These are phyloP conservation scores for Xylocopa sonorina DNA, from an alignment of 1,140 invertebrate genomes.

Conservation along the genomic window DNA sequence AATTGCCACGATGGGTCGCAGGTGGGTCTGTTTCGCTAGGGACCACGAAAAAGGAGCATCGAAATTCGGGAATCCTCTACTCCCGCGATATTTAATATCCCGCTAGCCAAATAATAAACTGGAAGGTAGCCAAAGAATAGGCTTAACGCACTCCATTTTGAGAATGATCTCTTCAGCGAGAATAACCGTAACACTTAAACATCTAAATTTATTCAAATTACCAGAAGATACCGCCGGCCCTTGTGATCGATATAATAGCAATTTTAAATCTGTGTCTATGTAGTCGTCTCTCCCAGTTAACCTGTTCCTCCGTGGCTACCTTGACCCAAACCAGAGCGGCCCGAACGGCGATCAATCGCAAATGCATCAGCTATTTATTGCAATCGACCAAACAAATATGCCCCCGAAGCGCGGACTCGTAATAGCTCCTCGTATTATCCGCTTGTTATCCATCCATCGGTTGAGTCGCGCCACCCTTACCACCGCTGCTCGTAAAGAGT, in stretches of 20 bases:
- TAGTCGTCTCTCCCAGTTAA: too few relatives aligned
- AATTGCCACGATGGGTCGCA: neutral
- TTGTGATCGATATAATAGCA: too few relatives aligned
- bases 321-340: conserved; percentile 4
- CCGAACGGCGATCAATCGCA: conserved; percentile 23
- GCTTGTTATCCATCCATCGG: neutral
- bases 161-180: too few relatives aligned
- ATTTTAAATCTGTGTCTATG: too few relatives aligned
- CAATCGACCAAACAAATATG: conserved; percentile 40
- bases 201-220: too few relatives aligned
- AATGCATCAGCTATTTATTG: conserved; percentile 29
- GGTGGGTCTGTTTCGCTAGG: neutral
- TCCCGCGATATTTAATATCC: neutral
- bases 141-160: too few relatives aligned
- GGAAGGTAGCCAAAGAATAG: neutral
- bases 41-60: neutral
- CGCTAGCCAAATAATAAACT: too few relatives aligned
- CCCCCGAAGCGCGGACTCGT: neutral
- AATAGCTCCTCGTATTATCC: conserved; percentile 19
- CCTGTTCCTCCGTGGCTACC: neutral
- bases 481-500: neutral
- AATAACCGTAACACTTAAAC: too few relatives aligned
- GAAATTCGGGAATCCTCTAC: neutral
- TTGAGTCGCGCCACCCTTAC: neutral
- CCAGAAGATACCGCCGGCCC: too few relatives aligned